Conservation (phyloP, 2,888 invertebrate species). For the Cerastis leucographa region DNA sequence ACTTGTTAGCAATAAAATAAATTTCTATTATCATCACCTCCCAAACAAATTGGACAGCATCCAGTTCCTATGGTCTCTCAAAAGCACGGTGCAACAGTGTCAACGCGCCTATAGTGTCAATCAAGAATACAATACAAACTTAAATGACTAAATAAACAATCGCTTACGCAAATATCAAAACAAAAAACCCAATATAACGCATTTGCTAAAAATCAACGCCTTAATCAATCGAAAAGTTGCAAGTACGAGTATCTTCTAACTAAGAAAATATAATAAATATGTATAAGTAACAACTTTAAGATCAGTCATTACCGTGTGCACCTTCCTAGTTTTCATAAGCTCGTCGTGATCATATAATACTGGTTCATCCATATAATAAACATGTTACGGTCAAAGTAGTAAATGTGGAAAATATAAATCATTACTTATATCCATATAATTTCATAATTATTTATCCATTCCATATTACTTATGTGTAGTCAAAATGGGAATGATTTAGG, state of each 20-base stretch:
- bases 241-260: background rate
- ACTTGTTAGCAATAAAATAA: background rate
- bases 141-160: constrained; percentile 24
- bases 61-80: background rate
- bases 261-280: background rate
- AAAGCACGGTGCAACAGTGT: constrained; percentile 1
- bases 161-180: constrained; percentile 34
- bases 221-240: background rate
- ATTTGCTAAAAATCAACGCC: background rate
- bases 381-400: background rate
- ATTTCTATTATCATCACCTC: background rate
- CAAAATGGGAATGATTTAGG: background rate
- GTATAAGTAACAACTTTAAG: background rate
- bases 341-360: constrained; percentile 6
- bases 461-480: background rate
- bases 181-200: background rate
- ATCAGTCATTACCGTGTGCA: background rate
- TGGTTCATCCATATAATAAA: constrained; percentile 19
- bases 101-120: constrained; percentile 13
- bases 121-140: background rate
- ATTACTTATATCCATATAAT: too few species aligned
- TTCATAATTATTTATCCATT: too few species aligned
- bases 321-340: constrained; percentile 32
- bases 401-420: background rate
- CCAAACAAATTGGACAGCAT: background rate